A percentile compares a stretch with the other conserved stretches of the same genome.
Conservation (phyloP, 53 echinoderm and acorn worm species). For the Mesocentrotus franciscanus region DNA sequence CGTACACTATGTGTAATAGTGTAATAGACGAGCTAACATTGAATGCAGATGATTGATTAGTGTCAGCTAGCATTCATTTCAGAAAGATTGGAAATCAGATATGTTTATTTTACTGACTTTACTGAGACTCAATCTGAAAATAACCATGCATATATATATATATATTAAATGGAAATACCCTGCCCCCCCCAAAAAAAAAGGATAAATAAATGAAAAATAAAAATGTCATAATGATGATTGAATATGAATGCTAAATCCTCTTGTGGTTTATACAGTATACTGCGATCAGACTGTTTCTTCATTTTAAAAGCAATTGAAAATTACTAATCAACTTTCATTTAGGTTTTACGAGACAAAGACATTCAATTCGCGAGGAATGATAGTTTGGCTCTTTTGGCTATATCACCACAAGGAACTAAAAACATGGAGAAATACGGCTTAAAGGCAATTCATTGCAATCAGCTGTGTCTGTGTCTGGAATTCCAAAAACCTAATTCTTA, state of each 20-base stretch:
- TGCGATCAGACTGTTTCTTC: background rate
- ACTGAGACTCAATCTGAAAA: too few relatives aligned
- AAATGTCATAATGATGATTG: background rate
- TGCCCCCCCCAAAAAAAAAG: too few relatives aligned
- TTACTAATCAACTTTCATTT: background rate
- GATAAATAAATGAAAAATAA: background rate
- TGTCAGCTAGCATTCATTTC: too few relatives aligned
- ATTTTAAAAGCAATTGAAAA: background rate
- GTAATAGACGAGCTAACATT: too few relatives aligned
- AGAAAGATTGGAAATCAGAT: too few relatives aligned
- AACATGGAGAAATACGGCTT: background rate
- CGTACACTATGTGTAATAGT: too few relatives aligned
- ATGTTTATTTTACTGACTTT: too few relatives aligned
- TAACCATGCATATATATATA: too few relatives aligned
- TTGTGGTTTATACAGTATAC: too few relatives aligned
- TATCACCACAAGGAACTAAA: background rate
- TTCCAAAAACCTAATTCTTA: background rate
- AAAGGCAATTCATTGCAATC: background rate
- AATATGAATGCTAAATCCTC: too few relatives aligned
- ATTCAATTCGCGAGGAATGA: background rate
- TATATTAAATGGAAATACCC: too few relatives aligned
- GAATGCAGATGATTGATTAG: too few relatives aligned
- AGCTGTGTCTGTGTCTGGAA: background rate
- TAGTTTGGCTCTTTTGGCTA: background rate
- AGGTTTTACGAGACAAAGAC: background rate